Conservation (phyloP, 1,140 invertebrate species). For the Ceratosolen fusciceps region DNA sequence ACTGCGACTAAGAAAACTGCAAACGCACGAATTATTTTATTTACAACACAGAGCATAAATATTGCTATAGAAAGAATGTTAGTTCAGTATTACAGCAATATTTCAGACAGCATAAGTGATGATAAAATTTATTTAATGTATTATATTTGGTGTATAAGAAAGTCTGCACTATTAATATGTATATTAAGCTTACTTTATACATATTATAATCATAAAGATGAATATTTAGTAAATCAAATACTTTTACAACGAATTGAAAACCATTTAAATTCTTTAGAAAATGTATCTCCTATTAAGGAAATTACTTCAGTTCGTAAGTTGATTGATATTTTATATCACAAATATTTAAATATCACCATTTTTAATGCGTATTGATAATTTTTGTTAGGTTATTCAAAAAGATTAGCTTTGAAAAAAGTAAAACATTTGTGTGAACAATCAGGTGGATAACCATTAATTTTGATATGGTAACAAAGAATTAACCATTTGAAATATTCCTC, state of each 20-base stretch:
- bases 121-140: constrained; percentile 58
- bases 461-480: not conserved
- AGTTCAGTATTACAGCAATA: constrained; percentile 60
- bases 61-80: constrained; percentile 63
- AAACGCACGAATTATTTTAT: constrained; percentile 71
- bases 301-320: constrained; percentile 38
- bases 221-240: constrained; percentile 58
- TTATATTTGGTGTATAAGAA: constrained; percentile 61
- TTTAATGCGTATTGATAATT: constrained; percentile 18
- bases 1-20: constrained; percentile 72
- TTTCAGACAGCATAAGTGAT: constrained; percentile 47
- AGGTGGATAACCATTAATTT: not conserved
- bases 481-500: too few species aligned
- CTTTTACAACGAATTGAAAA: constrained; percentile 60
- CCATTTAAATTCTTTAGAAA: constrained; percentile 55
- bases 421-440: constrained; percentile 23
- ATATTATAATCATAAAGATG: constrained; percentile 61
- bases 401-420: constrained; percentile 52
- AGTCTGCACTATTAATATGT: constrained; percentile 57
- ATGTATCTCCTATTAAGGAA: constrained; percentile 42
- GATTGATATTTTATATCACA: constrained; percentile 10
- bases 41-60: constrained; percentile 71
- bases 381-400: constrained; percentile 53
- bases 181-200: constrained; percentile 55
- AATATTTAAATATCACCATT: constrained; percentile 1